Evolutionary conservation across 2,888 invertebrate species (phyloP), one percentile per base, ranked within the genome.

Genomic region (Caprella mutica): DNA sequence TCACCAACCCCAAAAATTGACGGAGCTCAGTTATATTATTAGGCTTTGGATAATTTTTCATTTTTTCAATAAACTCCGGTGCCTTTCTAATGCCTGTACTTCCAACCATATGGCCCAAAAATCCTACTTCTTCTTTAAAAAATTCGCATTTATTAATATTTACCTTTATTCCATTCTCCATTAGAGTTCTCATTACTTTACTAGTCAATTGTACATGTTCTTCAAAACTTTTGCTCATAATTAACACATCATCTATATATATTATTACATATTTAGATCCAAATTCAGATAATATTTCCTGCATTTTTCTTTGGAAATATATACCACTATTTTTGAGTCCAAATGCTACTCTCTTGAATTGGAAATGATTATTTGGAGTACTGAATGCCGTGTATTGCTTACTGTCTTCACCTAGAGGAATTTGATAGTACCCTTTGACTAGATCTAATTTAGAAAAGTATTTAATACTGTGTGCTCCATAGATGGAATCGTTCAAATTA

Each of bases 371-470:
- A n/a, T 40, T n/a, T 5, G 40, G 40, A n/a, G 40, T 40, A n/a
- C 17, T 19, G 40, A 40, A 40, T 8, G 40, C 40, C 6, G 40
- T 40, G 17, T 19, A 6, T n/a, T 40, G 17, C 21, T 40, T 43
- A n/a, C 43, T 43, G 12, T 43, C 14, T 5, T 43, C 43, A 43
- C 26, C 43, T 21, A 21, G 43, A 9, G 40, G 40, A 21, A 40
- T 40, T 40, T 40, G 40, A n/a, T 40, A 40, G 21, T 19, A 40
- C 5, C 43, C 23, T 5, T 26, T 14, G 12, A 43, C 50, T 3
- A 50, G 26, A 21, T 50, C 50, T 33, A 50, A 17, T 29, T 23
- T 50, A 19, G 50, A 33, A n/a, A 50, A 50, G n/a, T 48, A 30
- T 29, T 50, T 50, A 19, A 50, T 33, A 19, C 50, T 33, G 23